Conservation (phyloP, 2,888 invertebrate species). For the Harmothoe impar region DNA sequence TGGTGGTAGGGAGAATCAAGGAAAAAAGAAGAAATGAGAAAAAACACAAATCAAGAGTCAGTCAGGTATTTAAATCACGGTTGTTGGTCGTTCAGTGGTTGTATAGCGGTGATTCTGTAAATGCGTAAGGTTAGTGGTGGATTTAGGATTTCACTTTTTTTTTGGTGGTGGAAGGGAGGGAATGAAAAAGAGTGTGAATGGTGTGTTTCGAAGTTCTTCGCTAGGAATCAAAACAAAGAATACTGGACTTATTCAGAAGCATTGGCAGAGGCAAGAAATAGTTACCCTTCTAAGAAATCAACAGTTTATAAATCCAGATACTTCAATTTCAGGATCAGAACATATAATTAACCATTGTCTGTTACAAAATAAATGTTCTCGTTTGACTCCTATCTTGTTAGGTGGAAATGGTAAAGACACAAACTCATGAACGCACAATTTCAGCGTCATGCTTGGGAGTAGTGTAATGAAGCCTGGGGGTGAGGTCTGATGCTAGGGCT, state of each 20-base stretch:
- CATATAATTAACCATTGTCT: no score
- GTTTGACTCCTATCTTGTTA: background rate
- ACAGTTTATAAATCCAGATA: no score
- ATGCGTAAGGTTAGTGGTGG: background rate
- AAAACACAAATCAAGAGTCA: conserved; percentile 29
- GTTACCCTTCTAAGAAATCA: no score
- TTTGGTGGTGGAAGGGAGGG: background rate
- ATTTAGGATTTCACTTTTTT: background rate
- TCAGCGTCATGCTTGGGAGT: background rate
- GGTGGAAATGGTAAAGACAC: background rate
- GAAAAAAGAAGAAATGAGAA: conserved; percentile 52
- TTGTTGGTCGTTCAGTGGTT: conserved; percentile 20
- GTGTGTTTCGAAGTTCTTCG: background rate
- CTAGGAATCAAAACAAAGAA: background rate
- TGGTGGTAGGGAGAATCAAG: background rate
- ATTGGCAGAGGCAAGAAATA: background rate
- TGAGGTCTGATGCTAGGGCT: background rate
- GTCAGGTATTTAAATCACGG: background rate
- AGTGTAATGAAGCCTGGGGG: background rate
- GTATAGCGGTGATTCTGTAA: background rate
- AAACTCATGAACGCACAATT: conserved; percentile 4
- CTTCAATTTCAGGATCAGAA: no score
- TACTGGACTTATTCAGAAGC: background rate
- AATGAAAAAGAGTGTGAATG: background rate
- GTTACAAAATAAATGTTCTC: no score